These are phyloP conservation scores for Rhynchophorus ferrugineus DNA, from an alignment of 1,140 invertebrate genomes.

Conservation along the genomic window DNA sequence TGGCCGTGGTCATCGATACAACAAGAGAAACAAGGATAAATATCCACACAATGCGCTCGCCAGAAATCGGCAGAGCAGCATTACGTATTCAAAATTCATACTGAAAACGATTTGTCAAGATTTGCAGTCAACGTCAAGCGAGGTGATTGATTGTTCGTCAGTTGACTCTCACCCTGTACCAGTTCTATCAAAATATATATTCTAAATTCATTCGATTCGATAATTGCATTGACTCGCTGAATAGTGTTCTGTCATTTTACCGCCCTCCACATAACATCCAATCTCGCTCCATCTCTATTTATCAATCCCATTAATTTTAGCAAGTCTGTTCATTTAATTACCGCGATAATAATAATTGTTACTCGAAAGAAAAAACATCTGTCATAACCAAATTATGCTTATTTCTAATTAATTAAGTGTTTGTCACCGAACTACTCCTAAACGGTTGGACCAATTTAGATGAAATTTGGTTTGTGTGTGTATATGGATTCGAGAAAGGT, in stretches of 20 bases:
- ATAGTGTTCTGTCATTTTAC: slow-evolving; percentile 25
- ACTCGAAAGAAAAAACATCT: too few relatives aligned
- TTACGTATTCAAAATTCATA: slow-evolving; percentile 32
- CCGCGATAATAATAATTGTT: too few relatives aligned
- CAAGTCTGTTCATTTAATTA: too few relatives aligned
- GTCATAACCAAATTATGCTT: too few relatives aligned
- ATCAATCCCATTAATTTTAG: too few relatives aligned
- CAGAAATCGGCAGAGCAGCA: slow-evolving; percentile 9
- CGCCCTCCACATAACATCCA: too few relatives aligned
- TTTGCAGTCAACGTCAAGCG: slow-evolving; percentile 29
- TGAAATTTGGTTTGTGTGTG: too few relatives aligned
- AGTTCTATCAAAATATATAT: slow-evolving; percentile 35
- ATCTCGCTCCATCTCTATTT: too few relatives aligned
- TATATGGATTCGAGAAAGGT: too few relatives aligned
- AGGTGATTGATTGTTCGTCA: slow-evolving; percentile 33
- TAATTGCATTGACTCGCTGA: slow-evolving; percentile 31
- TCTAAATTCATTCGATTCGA: slow-evolving; percentile 32
- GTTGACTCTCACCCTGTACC: slow-evolving; percentile 31
- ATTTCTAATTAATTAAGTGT: too few relatives aligned
- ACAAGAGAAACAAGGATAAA: not conserved
- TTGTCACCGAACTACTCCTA: too few relatives aligned
- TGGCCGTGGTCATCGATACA: not conserved
- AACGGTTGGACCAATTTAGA: too few relatives aligned
- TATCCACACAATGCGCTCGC: not conserved
- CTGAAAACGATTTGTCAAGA: slow-evolving; percentile 38